Evolutionary conservation across 37 sponge, comb jelly and placozoan genomes (phyloP).

Genomic region (Lycopodina hypogea): DNA sequence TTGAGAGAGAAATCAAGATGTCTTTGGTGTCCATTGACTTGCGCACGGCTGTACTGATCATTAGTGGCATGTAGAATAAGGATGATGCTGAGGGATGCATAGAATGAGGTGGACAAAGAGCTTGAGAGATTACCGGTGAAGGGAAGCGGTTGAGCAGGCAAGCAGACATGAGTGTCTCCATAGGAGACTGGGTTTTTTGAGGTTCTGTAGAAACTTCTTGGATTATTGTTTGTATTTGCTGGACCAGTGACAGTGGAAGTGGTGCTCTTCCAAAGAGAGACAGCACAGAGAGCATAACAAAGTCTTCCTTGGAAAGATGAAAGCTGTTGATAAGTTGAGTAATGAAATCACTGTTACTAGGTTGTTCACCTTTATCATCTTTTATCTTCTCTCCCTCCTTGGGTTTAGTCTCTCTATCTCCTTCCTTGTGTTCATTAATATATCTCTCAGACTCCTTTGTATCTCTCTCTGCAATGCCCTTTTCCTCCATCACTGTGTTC

Average conservation of each 20-base stretch:
- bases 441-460: neutral
- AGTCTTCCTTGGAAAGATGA: slow-evolving; percentile 20
- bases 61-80: slow-evolving; percentile 25
- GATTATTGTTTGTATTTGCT: slow-evolving; percentile 7
- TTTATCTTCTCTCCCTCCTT: neutral
- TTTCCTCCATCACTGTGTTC: neutral
- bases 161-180: slow-evolving; percentile 10
- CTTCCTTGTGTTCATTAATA: neutral
- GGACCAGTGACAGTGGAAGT: slow-evolving; percentile 15
- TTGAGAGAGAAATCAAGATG: slow-evolving; percentile 7
- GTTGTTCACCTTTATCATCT: neutral
- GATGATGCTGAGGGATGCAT: neutral
- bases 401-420: neutral
- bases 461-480: neutral
- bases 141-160: slow-evolving; percentile 26
- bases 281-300: slow-evolving; percentile 23
- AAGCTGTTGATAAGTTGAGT: slow-evolving; percentile 1
- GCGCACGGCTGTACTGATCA: slow-evolving; percentile 10
- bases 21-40: slow-evolving; percentile 18
- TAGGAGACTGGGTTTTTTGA: neutral
- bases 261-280: slow-evolving; percentile 28
- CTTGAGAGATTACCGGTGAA: slow-evolving; percentile 19
- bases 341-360: neutral
- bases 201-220: neutral
- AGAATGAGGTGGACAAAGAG: neutral